A percentile compares a stretch with the other conserved stretches of the same genome.
These are phyloP conservation scores for Anableps anableps DNA, from an alignment of 2,797 vertebrate species.

Conservation along the genomic window DNA sequence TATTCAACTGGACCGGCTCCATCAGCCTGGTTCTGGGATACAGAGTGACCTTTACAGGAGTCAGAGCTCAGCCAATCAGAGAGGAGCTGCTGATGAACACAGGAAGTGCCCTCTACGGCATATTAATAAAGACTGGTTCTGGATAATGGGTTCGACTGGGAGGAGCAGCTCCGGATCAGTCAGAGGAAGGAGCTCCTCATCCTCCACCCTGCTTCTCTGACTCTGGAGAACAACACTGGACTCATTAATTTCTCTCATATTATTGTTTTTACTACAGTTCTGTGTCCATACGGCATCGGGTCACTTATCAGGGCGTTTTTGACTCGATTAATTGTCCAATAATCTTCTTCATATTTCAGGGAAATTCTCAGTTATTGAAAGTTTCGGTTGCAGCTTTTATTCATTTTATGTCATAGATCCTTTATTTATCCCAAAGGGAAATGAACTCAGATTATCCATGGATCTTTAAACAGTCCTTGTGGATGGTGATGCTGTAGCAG, in stretches of 20 bases:
- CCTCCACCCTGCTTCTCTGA: too few relatives aligned
- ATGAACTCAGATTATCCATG: not conserved
- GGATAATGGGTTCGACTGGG: not conserved
- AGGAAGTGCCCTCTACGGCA: too few relatives aligned
- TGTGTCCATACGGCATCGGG: too few relatives aligned
- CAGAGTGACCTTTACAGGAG: slow-evolving; percentile 4
- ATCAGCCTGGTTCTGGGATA: slow-evolving; percentile 7
- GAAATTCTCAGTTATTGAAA: not conserved
- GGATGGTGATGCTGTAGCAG: not conserved
- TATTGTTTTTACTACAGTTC: too few relatives aligned
- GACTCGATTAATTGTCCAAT: not conserved
- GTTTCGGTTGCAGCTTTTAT: not conserved
- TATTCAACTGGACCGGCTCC: not conserved
- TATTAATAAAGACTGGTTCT: not conserved
- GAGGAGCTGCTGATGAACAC: not conserved
- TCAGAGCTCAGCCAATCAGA: not conserved
- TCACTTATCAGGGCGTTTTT: too few relatives aligned
- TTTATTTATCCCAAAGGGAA: not conserved
- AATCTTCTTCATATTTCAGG: not conserved
- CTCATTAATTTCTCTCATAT: too few relatives aligned
- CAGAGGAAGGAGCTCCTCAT: not conserved
- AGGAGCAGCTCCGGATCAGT: not conserved
- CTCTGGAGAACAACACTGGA: too few relatives aligned
- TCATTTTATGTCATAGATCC: not conserved
- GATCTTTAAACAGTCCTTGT: not conserved